Conservation (phyloP, 2,888 invertebrate species). For the Erebia epiphron region DNA sequence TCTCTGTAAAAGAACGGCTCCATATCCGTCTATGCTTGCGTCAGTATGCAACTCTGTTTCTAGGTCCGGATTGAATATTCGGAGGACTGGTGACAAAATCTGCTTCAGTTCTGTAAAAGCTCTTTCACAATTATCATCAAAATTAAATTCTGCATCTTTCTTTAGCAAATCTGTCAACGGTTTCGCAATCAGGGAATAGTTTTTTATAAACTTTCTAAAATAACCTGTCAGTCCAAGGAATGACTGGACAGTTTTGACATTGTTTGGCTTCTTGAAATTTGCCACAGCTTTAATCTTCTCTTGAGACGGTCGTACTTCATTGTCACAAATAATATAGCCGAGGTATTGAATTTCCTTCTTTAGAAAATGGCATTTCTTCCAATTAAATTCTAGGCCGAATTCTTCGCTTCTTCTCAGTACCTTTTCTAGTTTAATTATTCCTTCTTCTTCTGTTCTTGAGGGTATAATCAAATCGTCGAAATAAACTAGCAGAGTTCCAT, state of each 20-base stretch:
- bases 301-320: constrained; percentile 36
- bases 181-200: constrained; percentile 43
- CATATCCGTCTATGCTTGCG: constrained; percentile 31
- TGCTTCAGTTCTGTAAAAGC: constrained; percentile 30
- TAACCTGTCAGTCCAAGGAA: constrained; percentile 43
- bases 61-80: constrained; percentile 33
- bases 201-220: constrained; percentile 45
- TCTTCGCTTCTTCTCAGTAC: constrained; percentile 21
- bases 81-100: constrained; percentile 33
- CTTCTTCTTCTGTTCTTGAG: too few species aligned
- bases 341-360: constrained; percentile 41
- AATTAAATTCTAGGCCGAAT: constrained; percentile 38
- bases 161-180: constrained; percentile 40
- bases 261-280: constrained; percentile 39
- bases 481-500: too few species aligned
- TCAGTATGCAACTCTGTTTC: constrained; percentile 42
- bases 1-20: constrained; percentile 41
- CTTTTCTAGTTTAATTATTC: too few species aligned
- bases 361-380: constrained; percentile 50
- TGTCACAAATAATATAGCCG: constrained; percentile 40
- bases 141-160: constrained; percentile 14
- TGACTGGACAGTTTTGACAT: constrained; percentile 39
- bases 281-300: constrained; percentile 40
- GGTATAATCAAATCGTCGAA: too few species aligned
- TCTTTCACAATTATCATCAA: not conserved